Evolutionary conservation across 2,888 invertebrate genomes (phyloP), one percentile per base, ranked within the genome.

Genomic region (Melolontha melolontha): DNA sequence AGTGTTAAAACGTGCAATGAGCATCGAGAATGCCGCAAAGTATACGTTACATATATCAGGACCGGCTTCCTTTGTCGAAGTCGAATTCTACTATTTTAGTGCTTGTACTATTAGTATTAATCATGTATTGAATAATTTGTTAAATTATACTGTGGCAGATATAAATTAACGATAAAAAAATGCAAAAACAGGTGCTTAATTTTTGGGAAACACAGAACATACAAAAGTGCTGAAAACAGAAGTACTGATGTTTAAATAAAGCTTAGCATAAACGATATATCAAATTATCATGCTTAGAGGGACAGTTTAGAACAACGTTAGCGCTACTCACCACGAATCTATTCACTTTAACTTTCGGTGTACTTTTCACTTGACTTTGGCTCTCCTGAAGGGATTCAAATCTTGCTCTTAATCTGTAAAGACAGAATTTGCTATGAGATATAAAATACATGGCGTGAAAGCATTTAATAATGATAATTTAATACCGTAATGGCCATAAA

Each of bases 251-350:
- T 50, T 22, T 54, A 40, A 54, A 41, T 54, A 54, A 54, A 54
- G 54, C 54, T 16, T 4, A 40, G 54, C 54, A 40, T 40, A 54
- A 54, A 54, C 40, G 29, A 17, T 54, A 54, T 16, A 17, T 51
- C 12, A 51, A 29, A 51, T 27, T 40, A 40, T 17, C 54, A 54
- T 54, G 54, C 54, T 16, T 39, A 40, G 40, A 40, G 40, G 29
- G 12, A 54, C 2, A 5, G 10, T 16, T 10, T 50, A 16, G 12
- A 54, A 29, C 8, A 12, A 27, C 11, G 7, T 44, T 17, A 17
- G 42, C n/a, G n/a, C 5, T 55, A 89, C 94, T 92, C 84, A 95
- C 95, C 90, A 96, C 94, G 88, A 96, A 96, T 87, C 96, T 87
- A 82, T 95, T 94, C 75, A 96, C 94, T 88, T 92, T 92, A 70